Evolutionary conservation across 2,113 vertebrate genomes (phyloP).

Genomic region (Atrichornis clamosus): DNA sequence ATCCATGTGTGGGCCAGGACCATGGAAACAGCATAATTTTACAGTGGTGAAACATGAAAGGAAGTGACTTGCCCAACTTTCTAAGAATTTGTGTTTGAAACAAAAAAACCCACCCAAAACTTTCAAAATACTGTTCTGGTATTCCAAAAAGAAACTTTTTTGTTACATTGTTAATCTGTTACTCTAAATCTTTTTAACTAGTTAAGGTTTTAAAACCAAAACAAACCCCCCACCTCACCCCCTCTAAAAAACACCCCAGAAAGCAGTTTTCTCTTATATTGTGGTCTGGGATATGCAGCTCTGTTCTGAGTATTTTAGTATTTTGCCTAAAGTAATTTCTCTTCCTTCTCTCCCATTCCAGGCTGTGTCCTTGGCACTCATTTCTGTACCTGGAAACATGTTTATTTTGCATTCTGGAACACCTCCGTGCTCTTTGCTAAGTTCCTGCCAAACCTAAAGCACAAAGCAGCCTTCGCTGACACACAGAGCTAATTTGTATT

Average conservation of each 20-base stretch:
- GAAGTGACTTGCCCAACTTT: slow-evolving; percentile 12
- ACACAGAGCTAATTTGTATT: neutral
- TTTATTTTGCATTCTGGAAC: neutral
- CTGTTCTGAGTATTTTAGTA: neutral
- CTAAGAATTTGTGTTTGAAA: neutral
- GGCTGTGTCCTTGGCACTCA: neutral
- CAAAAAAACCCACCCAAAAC: accelerated
- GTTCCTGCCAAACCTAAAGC: neutral
- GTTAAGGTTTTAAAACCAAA: neutral
- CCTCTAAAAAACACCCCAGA: too few species aligned
- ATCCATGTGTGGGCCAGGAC: slow-evolving; percentile 35
- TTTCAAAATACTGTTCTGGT: neutral
- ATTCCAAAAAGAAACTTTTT: neutral
- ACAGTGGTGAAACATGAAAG: neutral
- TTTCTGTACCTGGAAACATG: neutral
- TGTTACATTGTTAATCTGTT: neutral
- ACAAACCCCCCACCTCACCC: neutral
- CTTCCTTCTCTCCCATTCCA: neutral
- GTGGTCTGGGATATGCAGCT: neutral
- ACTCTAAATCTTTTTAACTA: neutral
- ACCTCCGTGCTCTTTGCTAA: neutral
- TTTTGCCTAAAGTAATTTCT: neutral
- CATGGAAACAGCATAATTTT: slow-evolving; percentile 22
- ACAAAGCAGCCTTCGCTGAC: neutral
- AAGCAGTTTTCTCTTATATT: neutral